Conservation (phyloP, 2,888 invertebrate genomes). For the Pyrrhia umbra region DNA sequence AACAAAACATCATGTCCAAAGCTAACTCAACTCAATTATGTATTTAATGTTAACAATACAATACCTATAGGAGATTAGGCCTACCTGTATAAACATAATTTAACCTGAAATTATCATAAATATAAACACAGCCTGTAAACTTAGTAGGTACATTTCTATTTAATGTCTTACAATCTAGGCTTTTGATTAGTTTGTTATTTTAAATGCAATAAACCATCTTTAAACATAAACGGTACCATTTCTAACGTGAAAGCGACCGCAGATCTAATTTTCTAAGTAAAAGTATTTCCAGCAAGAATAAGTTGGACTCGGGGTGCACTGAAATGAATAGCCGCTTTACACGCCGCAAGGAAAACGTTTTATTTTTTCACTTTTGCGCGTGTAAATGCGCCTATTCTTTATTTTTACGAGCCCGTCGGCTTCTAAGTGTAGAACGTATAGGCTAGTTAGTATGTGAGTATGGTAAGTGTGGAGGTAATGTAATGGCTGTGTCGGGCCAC, state of each 20-base stretch:
- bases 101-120: slow-evolving; percentile 42
- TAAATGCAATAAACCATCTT: slow-evolving; percentile 26
- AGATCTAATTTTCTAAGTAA: slow-evolving; percentile 62
- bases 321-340: slow-evolving; percentile 56
- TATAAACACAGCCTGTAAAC: slow-evolving; percentile 31
- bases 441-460: slow-evolving; percentile 77
- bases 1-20: slow-evolving; percentile 16
- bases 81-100: slow-evolving; percentile 34
- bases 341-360: slow-evolving; percentile 67
- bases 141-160: slow-evolving; percentile 25
- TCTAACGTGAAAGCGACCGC: slow-evolving; percentile 39
- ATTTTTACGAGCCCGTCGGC: slow-evolving; percentile 79
- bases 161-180: slow-evolving; percentile 31
- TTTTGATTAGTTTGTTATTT: slow-evolving; percentile 38
- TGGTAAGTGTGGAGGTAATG: slow-evolving; percentile 83
- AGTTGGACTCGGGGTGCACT: slow-evolving; percentile 32
- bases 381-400: slow-evolving; percentile 73
- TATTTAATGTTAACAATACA: slow-evolving; percentile 22
- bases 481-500: slow-evolving; percentile 82
- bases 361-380: slow-evolving; percentile 71
- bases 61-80: slow-evolving; percentile 8
- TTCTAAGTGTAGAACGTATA: slow-evolving; percentile 73
- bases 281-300: slow-evolving; percentile 49
- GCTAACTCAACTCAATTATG: slow-evolving; percentile 13
- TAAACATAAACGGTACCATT: slow-evolving; percentile 17